Conservation (phyloP, 2,797 vertebrate species). For the Cyprinodon diabolis region DNA sequence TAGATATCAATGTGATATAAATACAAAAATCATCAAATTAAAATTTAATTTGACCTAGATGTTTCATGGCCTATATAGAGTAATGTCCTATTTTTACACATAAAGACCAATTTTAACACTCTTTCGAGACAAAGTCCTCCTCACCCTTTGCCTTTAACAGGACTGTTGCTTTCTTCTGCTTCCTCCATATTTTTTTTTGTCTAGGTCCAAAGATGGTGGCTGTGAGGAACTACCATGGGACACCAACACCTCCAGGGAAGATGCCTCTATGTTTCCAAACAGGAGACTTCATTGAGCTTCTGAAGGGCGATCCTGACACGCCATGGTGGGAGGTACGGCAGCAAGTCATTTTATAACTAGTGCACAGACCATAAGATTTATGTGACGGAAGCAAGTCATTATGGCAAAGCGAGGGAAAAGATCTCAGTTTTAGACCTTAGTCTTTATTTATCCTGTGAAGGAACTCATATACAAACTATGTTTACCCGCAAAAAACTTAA, state of each 20-base stretch:
- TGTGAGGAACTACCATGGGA: constrained; percentile 92
- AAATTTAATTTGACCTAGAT: background rate
- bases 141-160: background rate
- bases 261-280: constrained; percentile 88
- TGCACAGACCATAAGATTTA: background rate
- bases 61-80: background rate
- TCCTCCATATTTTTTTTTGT: constrained; percentile 18
- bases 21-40: background rate
- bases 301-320: constrained; percentile 92
- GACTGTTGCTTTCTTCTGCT: background rate
- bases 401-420: background rate
- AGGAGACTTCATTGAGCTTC: constrained; percentile 92
- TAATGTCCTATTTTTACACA: background rate
- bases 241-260: constrained; percentile 87
- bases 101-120: background rate
- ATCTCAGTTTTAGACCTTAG: no score
- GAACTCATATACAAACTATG: no score
- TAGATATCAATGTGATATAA: background rate
- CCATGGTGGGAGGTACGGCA: constrained; percentile 93
- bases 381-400: background rate
- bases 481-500: no score
- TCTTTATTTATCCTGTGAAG: no score
- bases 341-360: background rate
- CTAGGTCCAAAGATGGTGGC: constrained; percentile 98
- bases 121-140: background rate